phyloP scores from a whole-genome alignment of 2,797 vertebrate genomes.

The Lophotriccus pileatus region DNA sequence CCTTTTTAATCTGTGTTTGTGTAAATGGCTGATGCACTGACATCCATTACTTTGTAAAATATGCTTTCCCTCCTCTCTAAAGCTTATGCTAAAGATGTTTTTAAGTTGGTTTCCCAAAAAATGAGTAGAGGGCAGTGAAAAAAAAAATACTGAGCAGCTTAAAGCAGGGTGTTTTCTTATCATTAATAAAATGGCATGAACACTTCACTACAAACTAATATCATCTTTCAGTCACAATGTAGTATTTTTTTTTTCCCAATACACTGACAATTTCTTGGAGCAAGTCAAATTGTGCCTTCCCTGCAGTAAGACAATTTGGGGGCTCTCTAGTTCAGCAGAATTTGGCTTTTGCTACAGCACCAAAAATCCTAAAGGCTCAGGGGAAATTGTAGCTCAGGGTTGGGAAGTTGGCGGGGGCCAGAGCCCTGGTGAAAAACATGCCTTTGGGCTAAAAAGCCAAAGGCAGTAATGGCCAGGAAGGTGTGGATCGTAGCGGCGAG shows the following conservation, averaged over 20 bases:
- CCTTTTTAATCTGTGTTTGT: not conserved
- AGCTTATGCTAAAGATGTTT: not conserved
- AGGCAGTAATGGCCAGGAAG: not conserved
- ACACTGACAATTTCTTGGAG: not conserved
- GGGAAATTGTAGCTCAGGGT: not conserved
- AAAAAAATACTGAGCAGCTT: not conserved
- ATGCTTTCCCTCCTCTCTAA: not conserved
- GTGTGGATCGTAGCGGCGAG: rapidly evolving
- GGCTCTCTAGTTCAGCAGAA: rapidly evolving
- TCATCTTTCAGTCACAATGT: not conserved
- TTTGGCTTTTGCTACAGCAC: not conserved
- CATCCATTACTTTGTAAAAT: not conserved
- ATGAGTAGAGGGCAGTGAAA: not conserved
- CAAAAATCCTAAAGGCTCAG: not conserved
- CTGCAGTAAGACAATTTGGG: not conserved
- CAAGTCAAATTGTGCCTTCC: not conserved
- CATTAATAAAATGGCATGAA: not conserved
- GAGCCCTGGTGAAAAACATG: rapidly evolving
- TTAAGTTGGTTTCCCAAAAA: not conserved
- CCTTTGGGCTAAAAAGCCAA: not conserved
- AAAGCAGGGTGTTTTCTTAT: not conserved
- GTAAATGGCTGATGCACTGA: not conserved
- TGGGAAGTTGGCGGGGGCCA: no score
- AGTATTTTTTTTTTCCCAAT: not conserved
- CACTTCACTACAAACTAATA: not conserved